Evolutionary conservation across 2,888 invertebrate species (phyloP), one percentile per base, ranked within the genome.

Genomic region (Oeneis ivallda): DNA sequence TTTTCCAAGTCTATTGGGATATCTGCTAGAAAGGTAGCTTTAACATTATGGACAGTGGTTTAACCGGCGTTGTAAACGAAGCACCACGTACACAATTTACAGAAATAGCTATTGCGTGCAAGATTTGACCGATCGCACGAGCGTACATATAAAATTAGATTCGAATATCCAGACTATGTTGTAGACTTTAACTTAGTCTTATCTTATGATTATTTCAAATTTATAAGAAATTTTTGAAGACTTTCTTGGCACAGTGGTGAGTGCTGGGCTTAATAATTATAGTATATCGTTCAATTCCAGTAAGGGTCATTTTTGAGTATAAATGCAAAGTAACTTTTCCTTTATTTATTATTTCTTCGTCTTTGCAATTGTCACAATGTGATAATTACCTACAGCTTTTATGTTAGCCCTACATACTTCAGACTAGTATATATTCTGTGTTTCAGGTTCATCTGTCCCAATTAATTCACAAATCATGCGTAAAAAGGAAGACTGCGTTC

Each of bases 11-110:
- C 26, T 26, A 26, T 26, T 26, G 2, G 26, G 37, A 37, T 37
- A 1, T 9, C 54, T 54, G n/a, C 39, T 4, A 15, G 5, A 43
- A 45, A 45, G 39, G 15, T 43, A 54, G 7, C 57, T 6, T 26
- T 7, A 8, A 17, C 13, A n/a, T 6, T 43, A n/a, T n/a, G n/a
- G 45, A 15, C 34, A 60, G 15, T 15, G 4, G 34, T 60, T 4
- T 32, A 54, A 19, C 47, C 11, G 37, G 17, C 49, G 43, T 64
- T 66, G 62, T 62, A 74, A 80, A 78, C 76, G 73, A 43, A 70
- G 72, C 80, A 75, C 75, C 72, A 72, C 72, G 74, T 82, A 80
- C 69, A 82, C 79, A 80, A 76, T 65, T 62, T 76, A 79, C 80
- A 67, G 70, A 81, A 82, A 81, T 82, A 82, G 76, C 70, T 63